These are phyloP conservation scores for Tyto alba DNA, from an alignment of 2,113 vertebrate species.

Conservation along the genomic window DNA sequence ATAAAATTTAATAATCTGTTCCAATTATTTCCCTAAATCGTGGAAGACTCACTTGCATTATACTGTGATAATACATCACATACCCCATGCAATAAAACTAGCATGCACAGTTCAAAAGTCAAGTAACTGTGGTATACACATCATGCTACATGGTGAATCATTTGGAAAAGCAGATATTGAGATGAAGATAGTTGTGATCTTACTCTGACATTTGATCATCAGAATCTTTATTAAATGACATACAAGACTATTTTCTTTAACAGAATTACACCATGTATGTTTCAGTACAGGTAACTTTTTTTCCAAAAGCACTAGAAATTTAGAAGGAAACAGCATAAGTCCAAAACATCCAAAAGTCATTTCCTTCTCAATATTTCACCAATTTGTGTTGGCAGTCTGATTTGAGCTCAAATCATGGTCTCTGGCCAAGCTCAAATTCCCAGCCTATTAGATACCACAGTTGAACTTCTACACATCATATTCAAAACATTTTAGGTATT, in stretches of 20 bases:
- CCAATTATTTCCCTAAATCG: background rate
- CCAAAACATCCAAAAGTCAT: background rate
- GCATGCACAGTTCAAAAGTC: background rate
- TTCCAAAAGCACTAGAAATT: background rate
- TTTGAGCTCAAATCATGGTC: background rate
- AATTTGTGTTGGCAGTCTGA: background rate
- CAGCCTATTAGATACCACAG: background rate
- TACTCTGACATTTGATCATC: background rate
- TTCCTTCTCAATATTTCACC: background rate
- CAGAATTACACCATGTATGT: background rate
- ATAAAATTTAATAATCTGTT: slow-evolving; percentile 8
- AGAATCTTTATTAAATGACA: background rate
- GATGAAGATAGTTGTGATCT: background rate
- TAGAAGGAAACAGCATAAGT: background rate
- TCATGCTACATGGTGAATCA: background rate
- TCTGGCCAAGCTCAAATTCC: background rate
- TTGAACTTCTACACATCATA: background rate
- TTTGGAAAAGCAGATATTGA: background rate
- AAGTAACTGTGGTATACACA: background rate
- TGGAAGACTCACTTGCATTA: slow-evolving; percentile 19
- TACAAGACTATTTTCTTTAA: background rate
- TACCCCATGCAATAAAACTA: background rate
- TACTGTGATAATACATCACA: slow-evolving; percentile 12
- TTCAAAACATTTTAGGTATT: background rate
- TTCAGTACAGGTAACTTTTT: background rate